Conservation (phyloP, 2,888 invertebrate species). For the Caenorhabditis doughertyi region DNA sequence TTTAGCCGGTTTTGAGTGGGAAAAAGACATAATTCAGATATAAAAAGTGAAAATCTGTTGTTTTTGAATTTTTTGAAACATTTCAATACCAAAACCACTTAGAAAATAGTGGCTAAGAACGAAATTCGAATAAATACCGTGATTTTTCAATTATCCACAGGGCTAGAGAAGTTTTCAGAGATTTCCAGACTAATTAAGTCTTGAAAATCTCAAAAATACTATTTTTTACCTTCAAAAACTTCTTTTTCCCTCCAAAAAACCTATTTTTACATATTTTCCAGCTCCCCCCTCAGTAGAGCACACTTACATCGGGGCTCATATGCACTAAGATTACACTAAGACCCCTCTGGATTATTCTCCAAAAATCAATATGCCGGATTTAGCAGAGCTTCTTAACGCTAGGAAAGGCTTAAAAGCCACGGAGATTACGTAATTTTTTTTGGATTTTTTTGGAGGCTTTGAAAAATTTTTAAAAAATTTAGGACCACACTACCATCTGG, state of each 20-base stretch:
- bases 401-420: slow-evolving; percentile 61
- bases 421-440: slow-evolving; percentile 54
- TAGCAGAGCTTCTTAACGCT: slow-evolving; percentile 57
- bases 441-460: not conserved
- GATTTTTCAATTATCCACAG: no score
- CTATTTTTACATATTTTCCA: no score
- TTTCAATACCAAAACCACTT: not conserved
- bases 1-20: not conserved
- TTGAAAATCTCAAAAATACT: no score
- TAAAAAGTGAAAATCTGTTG: no score
- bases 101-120: not conserved
- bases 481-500: slow-evolving; percentile 51
- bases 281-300: no score
- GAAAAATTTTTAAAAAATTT: not conserved
- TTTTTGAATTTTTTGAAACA: not conserved
- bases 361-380: slow-evolving; percentile 52
- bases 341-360: not conserved
- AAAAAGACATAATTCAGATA: not conserved
- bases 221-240: no score
- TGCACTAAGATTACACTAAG: no score
- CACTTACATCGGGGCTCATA: no score
- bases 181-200: no score
- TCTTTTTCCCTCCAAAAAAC: no score
- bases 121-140: no score
- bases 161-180: no score